Evolutionary conservation across 1,140 invertebrate genomes (phyloP).

Genomic region (Formica selysi): DNA sequence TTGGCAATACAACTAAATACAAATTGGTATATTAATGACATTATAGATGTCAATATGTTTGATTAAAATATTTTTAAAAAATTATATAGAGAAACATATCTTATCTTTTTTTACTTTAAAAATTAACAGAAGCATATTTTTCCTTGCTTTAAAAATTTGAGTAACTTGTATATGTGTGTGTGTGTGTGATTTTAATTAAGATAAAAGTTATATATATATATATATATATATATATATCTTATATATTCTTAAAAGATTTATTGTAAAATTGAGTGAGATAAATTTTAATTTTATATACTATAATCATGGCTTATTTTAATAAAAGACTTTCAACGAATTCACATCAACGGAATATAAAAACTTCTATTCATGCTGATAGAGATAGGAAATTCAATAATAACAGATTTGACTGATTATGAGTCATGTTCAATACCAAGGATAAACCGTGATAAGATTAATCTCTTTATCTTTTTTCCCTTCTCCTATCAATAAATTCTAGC

Average conservation of each 20-base stretch:
- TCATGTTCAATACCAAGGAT: conserved; percentile 15
- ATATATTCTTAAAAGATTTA: too few relatives aligned
- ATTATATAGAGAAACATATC: not conserved
- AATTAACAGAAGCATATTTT: not conserved
- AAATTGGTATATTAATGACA: not conserved
- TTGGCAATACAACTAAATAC: not conserved
- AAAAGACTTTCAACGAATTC: not conserved
- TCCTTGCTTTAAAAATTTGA: conserved; percentile 3
- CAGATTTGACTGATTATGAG: conserved; percentile 1
- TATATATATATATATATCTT: too few relatives aligned
- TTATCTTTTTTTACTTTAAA: not conserved
- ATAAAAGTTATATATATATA: not conserved
- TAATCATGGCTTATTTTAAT: too few relatives aligned
- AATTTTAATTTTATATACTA: too few relatives aligned
- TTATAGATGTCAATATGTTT: conserved; percentile 1
- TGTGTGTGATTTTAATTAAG: not conserved
- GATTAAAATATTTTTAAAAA: not conserved
- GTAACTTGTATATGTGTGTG: not conserved
- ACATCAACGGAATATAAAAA: not conserved
- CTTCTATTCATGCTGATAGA: not conserved
- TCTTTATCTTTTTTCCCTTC: conserved; percentile 25
- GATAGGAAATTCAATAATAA: conserved; percentile 31
- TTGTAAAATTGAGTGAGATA: too few relatives aligned
- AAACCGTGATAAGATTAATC: conserved; percentile 62
- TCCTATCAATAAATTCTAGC: not conserved